Evolutionary conservation across 1,140 invertebrate genomes (phyloP), one percentile per base, ranked within the genome.

Genomic region (Heliothis subflexa): DNA sequence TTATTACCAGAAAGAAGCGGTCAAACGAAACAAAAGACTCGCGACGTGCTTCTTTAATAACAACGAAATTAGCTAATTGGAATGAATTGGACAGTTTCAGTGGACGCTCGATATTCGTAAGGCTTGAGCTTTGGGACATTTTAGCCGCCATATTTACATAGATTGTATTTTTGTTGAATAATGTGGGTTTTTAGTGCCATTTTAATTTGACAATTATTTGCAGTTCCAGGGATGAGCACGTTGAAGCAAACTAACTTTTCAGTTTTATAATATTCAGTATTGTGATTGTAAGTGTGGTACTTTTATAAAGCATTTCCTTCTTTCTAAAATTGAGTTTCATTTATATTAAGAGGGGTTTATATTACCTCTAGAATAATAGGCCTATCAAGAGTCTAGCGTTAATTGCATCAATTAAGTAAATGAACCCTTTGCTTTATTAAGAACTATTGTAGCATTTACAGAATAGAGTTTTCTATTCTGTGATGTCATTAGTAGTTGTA

Each of bases 41-140:
- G 28, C 33, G n/a, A 40, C 28, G 14, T 9, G 16, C 66, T 25
- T 70, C 66, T 52, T 28, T 50, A 70, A 70, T 52, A 16, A 52
- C 50, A 40, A 18, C 49, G 49, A 33, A 64, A 33, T 55, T 54
- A 25, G 50, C 55, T 71, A 71, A 71, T 71, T 71, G 68, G 18
- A 28, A 16, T 50, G 68, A 71, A 71, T 71, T 71, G 68, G 68
- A 33, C 68, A 40, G 50, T 71, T 55, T 71, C 18, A 45, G 50
- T 54, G 68, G n/a, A 10, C 25, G 49, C 25, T 54, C 21, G n/a
- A 40, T 55, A 71, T 71, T 71, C 18, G 68, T 50, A 9, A 54
- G 12, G 40, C 25, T 54, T 28, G 28, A 13, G 33, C 16, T 49
- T 66, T 21, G n/a, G 5, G 21, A 62, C 61, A 45, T 62, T 62